Percentiles rank a stretch among this genome's conserved stretches.
These are phyloP conservation scores for Platygyra sinensis DNA, from an alignment of 64 coral and sea anemone species.

Conservation along the genomic window DNA sequence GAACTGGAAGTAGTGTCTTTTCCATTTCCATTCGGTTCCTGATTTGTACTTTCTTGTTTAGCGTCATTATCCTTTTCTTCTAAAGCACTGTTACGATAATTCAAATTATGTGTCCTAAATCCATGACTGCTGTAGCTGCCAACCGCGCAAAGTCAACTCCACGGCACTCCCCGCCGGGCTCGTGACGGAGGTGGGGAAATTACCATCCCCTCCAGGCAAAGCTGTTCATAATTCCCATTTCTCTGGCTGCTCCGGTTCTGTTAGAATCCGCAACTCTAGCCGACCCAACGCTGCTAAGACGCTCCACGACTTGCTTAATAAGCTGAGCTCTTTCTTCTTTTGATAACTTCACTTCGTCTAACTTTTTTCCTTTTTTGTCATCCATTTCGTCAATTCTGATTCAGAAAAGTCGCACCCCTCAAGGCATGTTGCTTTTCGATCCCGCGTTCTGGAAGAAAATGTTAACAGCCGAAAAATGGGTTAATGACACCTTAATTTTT, in stretches of 20 bases:
- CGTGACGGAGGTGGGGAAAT: no score
- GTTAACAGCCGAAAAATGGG: background rate
- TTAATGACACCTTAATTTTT: background rate
- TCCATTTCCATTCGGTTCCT: no score
- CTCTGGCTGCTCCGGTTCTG: slow-evolving; percentile 33
- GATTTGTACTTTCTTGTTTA: no score
- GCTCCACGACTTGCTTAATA: background rate
- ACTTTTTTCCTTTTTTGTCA: background rate
- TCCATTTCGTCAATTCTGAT: background rate
- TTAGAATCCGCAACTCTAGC: slow-evolving; percentile 2
- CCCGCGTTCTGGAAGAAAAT: background rate
- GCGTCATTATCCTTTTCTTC: no score
- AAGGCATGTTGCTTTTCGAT: background rate
- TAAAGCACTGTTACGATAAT: no score
- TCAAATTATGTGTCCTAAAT: no score
- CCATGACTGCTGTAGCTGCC: no score
- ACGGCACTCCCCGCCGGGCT: no score
- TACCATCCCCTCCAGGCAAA: slow-evolving; percentile 42
- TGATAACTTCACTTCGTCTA: background rate
- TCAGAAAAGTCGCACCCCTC: no score
- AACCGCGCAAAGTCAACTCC: no score
- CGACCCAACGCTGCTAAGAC: background rate
- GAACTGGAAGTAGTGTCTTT: no score
- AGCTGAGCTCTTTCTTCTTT: background rate
- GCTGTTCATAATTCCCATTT: slow-evolving; percentile 49